Base-by-base conservation (phyloP, 2,113 vertebrate species). In the Emydura subglobosa region DNA sequence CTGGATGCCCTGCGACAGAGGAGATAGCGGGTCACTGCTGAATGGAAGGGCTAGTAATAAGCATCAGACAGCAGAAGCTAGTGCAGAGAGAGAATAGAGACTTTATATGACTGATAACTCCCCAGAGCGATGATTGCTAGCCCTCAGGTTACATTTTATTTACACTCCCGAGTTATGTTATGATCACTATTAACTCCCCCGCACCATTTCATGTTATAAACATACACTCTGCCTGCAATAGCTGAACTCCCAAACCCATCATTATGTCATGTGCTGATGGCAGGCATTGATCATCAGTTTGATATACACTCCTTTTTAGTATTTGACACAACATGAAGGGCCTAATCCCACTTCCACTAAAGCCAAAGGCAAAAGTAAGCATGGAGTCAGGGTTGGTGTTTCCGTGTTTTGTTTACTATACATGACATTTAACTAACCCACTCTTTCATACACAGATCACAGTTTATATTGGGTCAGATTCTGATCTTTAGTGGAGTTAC, bases 371-470 rank as follows among this genome's bases (percentile, higher is more conserved):
- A 83, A 88, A 87, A 92, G 85, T 81, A 80, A 87, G 61, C 6
- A 65, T 55, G 93, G 92, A 91, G 92, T n/a, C 50, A 91, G 92
- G 94, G 94, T 74, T 59, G 65, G 9, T 10, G 17, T 21, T 68
- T 39, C 34, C 79, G 47, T 1, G 3, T 74, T 82, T 93, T 24
- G 83, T 96, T 93, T 94, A 94, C 91, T 55, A 76, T 50, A 88
- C 89, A 87, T 91, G 93, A 95, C 93, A 92, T 95, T 97, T 97
- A 88, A 96, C 96, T 94, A 95, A 3, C 65, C 34, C 19, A 17
- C 34, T n/a, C 14, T 19, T 7, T n/a, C 31, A 68, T 68, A 10
- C 34, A 68, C 65, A 39, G 17, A 72, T 72, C 65, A 68, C 65
- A 22, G n/a, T 72, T 65, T 34, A 14, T 65, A 34, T 13, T 7